Conservation (phyloP, 2,113 vertebrate genomes). For the Dasyprocta punctata region DNA sequence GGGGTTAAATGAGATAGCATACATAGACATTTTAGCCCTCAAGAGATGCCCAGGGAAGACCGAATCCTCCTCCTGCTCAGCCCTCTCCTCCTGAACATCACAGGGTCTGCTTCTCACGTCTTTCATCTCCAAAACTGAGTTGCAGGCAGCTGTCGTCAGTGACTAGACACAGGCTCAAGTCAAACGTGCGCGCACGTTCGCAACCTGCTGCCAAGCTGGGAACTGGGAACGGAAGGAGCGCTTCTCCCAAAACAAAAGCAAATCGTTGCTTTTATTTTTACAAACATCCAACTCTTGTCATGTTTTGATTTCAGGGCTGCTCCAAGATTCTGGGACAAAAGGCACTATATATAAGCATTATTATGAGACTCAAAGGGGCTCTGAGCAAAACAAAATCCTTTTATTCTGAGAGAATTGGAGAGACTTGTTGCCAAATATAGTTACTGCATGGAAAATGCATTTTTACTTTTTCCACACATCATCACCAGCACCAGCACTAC, state of each 20-base stretch:
- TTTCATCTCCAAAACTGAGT: not conserved
- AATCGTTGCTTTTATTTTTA: constrained; percentile 74
- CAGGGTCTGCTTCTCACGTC: not conserved
- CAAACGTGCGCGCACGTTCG: not conserved
- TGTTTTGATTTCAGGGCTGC: constrained; percentile 77
- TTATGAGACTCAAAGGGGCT: constrained; percentile 69
- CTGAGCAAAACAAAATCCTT: constrained; percentile 71
- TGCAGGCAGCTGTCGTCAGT: not conserved
- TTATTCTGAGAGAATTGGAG: constrained; percentile 56
- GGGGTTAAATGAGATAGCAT: not conserved
- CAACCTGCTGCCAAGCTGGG: constrained; percentile 49
- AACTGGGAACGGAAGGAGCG: constrained; percentile 51
- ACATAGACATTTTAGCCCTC: not conserved
- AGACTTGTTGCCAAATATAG: constrained; percentile 63
- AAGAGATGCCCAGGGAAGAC: no score
- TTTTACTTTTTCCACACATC: not conserved
- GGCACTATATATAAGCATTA: constrained; percentile 73
- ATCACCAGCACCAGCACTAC: not conserved
- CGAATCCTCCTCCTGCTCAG: not conserved
- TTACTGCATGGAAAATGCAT: not conserved
- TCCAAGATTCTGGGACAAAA: constrained; percentile 76
- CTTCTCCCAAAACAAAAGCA: constrained; percentile 73
- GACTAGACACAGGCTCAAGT: not conserved
- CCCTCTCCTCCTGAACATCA: not conserved
- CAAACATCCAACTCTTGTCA: constrained; percentile 64